These are phyloP conservation scores for Choristoneura rosaceana DNA, from an alignment of 2,888 invertebrate genomes.

Conservation along the genomic window DNA sequence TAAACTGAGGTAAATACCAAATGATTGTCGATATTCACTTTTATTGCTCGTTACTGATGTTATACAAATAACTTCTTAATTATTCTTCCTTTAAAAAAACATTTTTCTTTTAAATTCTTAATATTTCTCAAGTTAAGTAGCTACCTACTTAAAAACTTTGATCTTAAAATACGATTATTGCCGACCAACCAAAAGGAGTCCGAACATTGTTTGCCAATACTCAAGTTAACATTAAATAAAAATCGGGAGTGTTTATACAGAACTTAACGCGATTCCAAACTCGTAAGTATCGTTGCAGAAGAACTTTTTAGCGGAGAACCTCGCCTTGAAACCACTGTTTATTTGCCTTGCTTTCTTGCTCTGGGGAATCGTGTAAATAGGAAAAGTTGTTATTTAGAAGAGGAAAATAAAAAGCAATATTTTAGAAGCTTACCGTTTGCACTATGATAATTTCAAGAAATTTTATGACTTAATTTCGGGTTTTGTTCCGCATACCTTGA, in stretches of 20 bases:
- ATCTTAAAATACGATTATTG: conserved; percentile 24
- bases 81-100: background rate
- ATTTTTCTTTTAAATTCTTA: background rate
- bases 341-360: conserved; percentile 34
- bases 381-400: conserved; percentile 33
- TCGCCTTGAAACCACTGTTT: conserved; percentile 39
- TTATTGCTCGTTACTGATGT: too few species aligned
- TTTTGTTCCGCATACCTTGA: too few species aligned
- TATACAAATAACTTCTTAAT: background rate
- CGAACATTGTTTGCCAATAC: conserved; percentile 26
- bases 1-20: background rate
- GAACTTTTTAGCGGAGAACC: conserved; percentile 33
- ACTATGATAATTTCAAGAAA: background rate
- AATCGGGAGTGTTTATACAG: conserved; percentile 38
- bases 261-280: conserved; percentile 38
- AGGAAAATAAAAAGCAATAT: conserved; percentile 8
- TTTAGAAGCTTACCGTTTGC: background rate
- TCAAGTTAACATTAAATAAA: conserved; percentile 38
- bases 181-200: conserved; percentile 10
- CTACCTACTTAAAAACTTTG: conserved; percentile 10
- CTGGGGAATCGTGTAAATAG: conserved; percentile 38
- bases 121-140: conserved; percentile 1
- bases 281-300: conserved; percentile 32
- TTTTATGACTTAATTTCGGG: too few species aligned
- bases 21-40: too few species aligned